Evolutionary conservation across 1,140 invertebrate genomes (phyloP).

Genomic region (Zaprionus capensis): DNA sequence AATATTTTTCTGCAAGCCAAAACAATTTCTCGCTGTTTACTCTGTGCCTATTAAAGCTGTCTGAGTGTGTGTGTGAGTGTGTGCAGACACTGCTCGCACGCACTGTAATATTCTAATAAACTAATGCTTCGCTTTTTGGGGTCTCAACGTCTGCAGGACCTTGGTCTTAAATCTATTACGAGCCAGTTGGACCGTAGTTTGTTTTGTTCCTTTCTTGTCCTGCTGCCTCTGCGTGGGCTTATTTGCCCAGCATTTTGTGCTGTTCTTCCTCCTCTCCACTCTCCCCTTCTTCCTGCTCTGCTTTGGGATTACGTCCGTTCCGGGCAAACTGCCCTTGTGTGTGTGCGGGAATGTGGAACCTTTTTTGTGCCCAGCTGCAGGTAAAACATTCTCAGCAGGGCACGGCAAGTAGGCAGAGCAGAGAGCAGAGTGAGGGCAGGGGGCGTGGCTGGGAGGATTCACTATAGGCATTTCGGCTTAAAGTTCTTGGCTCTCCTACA

Average conservation of each 20-base stretch:
- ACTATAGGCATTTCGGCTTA: conserved; percentile 18
- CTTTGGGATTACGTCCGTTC: conserved; percentile 30
- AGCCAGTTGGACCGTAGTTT: conserved; percentile 44
- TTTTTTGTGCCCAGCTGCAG: conserved; percentile 29
- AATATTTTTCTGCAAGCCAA: conserved; percentile 59
- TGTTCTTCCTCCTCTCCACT: not conserved
- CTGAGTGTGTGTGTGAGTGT: conserved; percentile 9
- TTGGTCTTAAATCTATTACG: conserved; percentile 54
- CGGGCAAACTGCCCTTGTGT: not conserved
- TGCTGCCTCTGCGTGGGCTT: conserved; percentile 33
- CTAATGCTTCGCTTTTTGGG: conserved; percentile 71
- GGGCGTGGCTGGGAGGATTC: not conserved
- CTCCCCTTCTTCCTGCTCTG: not conserved
- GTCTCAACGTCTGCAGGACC: conserved; percentile 5
- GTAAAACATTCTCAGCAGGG: conserved; percentile 2
- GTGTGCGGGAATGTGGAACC: not conserved
- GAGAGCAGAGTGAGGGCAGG: not conserved
- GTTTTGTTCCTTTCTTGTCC: conserved; percentile 29
- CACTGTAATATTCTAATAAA: conserved; percentile 67
- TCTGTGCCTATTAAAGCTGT: conserved; percentile 42
- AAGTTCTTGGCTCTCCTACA: conserved; percentile 8
- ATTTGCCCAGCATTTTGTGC: conserved; percentile 52
- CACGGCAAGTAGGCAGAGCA: too few species aligned
- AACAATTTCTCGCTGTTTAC: conserved; percentile 49
- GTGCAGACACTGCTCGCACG: conserved; percentile 17